Evolutionary conservation across 2,797 vertebrate genomes (phyloP).

Genomic region (Artibeus jamaicensis): DNA sequence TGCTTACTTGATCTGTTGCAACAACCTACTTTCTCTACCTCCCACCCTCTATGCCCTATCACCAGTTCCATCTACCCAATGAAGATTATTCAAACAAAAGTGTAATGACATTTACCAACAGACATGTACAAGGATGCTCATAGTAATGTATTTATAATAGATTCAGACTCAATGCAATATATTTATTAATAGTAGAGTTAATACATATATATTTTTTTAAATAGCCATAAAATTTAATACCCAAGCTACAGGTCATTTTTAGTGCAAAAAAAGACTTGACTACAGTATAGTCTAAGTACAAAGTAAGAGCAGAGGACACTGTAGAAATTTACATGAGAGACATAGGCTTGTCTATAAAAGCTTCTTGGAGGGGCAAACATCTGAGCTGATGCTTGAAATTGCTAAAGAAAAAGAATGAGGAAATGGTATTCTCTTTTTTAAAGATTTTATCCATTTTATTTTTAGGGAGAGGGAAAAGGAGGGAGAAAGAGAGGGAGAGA

Average conservation of each 20-base stretch:
- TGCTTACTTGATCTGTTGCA: not conserved
- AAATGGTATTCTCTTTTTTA: not conserved
- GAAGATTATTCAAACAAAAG: not conserved
- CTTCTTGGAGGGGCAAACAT: not conserved
- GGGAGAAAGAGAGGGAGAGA: too few species aligned
- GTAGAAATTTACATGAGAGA: not conserved
- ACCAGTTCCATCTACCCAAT: not conserved
- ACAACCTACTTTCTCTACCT: not conserved
- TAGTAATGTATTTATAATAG: not conserved
- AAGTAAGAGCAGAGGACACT: not conserved
- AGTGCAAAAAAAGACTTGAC: not conserved
- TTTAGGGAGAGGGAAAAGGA: too few species aligned
- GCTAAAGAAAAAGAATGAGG: not conserved
- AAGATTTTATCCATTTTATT: too few species aligned
- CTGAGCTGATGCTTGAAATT: not conserved
- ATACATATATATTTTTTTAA: not conserved
- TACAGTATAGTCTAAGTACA: not conserved
- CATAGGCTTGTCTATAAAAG: not conserved
- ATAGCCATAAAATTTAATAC: not conserved
- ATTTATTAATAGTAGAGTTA: not conserved
- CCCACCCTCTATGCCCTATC: not conserved
- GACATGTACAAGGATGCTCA: not conserved
- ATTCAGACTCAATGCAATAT: not conserved
- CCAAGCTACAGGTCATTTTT: not conserved
- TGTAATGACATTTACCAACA: not conserved